Evolutionary conservation across 2,797 vertebrate genomes (phyloP).

Genomic region (Pangasius mekongensis): DNA sequence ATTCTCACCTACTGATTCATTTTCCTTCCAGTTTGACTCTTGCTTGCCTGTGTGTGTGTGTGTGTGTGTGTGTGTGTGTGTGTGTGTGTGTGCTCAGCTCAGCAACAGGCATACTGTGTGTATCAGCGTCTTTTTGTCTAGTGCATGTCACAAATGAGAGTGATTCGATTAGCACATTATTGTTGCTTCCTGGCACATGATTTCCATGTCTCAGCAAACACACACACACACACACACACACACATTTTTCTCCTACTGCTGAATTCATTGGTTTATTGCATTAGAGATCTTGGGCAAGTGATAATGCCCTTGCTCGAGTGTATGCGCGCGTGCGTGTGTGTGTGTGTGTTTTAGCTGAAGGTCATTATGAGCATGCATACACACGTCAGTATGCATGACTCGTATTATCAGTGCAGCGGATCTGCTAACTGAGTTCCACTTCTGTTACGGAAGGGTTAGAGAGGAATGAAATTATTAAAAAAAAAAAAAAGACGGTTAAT

Average conservation of each 20-base stretch:
- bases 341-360: slow-evolving; percentile 32
- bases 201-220: slow-evolving; percentile 47
- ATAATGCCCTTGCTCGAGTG: neutral
- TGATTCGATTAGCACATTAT: slow-evolving; percentile 56
- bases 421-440: slow-evolving; percentile 32
- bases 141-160: slow-evolving; percentile 45
- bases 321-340: slow-evolving; percentile 23
- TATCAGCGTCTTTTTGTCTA: slow-evolving; percentile 31
- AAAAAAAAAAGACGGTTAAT: neutral
- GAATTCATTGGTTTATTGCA: slow-evolving; percentile 47
- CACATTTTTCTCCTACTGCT: slow-evolving; percentile 31
- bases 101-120: slow-evolving; percentile 24
- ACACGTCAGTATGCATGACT: slow-evolving; percentile 27
- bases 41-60: neutral
- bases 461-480: neutral
- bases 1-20: slow-evolving; percentile 2
- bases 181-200: slow-evolving; percentile 49
- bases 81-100: slow-evolving; percentile 1
- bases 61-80: neutral
- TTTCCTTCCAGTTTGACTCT: neutral
- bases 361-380: slow-evolving; percentile 40
- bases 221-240: neutral
- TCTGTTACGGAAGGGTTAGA: neutral
- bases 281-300: slow-evolving; percentile 13
- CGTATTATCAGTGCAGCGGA: slow-evolving; percentile 38